These are phyloP conservation scores for Cyprinodon diabolis DNA, from an alignment of 2,797 vertebrate species.

Conservation along the genomic window DNA sequence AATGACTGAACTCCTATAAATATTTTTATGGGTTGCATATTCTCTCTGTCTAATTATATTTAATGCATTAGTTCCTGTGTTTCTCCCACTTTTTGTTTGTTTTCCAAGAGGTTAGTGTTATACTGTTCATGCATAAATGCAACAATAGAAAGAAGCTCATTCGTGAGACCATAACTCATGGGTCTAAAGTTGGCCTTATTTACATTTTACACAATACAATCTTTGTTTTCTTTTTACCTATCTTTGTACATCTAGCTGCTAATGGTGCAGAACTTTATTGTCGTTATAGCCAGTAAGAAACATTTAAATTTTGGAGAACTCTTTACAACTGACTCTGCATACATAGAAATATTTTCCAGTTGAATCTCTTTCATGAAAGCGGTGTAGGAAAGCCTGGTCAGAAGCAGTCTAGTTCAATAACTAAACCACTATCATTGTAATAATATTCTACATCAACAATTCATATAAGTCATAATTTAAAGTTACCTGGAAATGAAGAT, in stretches of 20 bases:
- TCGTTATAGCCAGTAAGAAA: neutral
- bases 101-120: conserved; percentile 72
- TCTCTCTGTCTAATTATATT: conserved; percentile 78
- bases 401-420: no score
- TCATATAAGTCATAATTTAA: no score
- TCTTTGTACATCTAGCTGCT: conserved; percentile 59
- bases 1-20: conserved; percentile 61
- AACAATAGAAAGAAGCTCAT: conserved; percentile 72
- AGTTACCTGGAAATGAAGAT: no score
- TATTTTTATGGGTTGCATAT: conserved; percentile 73
- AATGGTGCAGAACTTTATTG: conserved; percentile 23
- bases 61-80: conserved; percentile 66
- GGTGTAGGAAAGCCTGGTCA: no score
- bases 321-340: neutral
- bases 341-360: conserved; percentile 3
- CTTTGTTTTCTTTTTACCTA: conserved; percentile 65
- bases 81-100: conserved; percentile 53
- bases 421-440: no score
- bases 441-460: no score
- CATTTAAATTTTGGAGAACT: neutral
- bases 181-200: conserved; percentile 81
- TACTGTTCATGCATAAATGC: conserved; percentile 84
- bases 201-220: conserved; percentile 76
- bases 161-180: conserved; percentile 80
- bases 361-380: neutral